phyloP scores from a whole-genome alignment of 1,140 invertebrate species.

The Samia ricini region DNA sequence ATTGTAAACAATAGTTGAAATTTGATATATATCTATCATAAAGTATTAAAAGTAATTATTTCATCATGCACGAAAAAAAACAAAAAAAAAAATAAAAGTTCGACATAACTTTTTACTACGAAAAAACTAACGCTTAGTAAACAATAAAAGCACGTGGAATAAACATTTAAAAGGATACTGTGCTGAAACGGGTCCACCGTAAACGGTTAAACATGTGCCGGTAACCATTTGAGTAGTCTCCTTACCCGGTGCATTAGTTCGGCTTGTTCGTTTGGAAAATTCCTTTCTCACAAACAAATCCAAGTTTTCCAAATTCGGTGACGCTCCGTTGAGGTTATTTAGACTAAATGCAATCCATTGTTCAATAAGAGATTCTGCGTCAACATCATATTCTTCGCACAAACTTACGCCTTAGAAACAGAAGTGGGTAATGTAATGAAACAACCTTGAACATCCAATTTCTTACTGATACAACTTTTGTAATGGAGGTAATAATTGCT shows the following conservation, averaged over 20 bases:
- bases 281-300: conserved; percentile 81
- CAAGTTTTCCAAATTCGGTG: conserved; percentile 78
- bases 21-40: too few relatives aligned
- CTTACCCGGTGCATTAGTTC: conserved; percentile 45
- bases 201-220: conserved; percentile 57
- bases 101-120: background rate
- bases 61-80: background rate
- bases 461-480: conserved; percentile 25
- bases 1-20: conserved; percentile 5
- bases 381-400: conserved; percentile 79
- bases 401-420: conserved; percentile 76
- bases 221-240: conserved; percentile 47
- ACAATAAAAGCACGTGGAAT: conserved; percentile 52
- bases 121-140: conserved; percentile 9
- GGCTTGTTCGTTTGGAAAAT: conserved; percentile 73
- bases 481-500: background rate
- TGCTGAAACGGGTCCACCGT: conserved; percentile 45
- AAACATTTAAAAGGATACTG: conserved; percentile 66
- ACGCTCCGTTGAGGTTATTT: conserved; percentile 78
- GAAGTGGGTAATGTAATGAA: conserved; percentile 48
- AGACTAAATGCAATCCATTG: conserved; percentile 83
- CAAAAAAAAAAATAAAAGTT: background rate
- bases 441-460: conserved; percentile 74
- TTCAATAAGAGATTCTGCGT: conserved; percentile 82
- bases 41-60: background rate